A percentile compares a stretch with the other conserved stretches of the same genome.
phyloP scores from a whole-genome alignment of 2,888 invertebrate species.

The Minunthozetes semirufus region DNA sequence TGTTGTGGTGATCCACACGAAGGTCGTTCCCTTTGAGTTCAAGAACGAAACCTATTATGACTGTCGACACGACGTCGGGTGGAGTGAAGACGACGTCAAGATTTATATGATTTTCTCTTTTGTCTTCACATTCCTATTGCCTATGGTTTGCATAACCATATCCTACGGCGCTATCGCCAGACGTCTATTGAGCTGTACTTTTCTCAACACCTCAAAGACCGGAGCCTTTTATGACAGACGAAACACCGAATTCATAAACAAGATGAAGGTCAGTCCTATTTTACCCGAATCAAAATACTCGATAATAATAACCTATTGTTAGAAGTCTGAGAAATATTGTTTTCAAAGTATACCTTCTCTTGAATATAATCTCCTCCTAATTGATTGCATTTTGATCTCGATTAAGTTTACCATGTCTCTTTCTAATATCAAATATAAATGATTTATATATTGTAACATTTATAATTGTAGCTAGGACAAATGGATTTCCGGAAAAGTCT shows the following conservation, averaged over 20 bases:
- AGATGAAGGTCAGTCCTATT: conserved; percentile 25
- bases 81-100: conserved; percentile 26
- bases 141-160: conserved; percentile 32
- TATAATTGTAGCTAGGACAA: no score
- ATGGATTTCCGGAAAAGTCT: no score
- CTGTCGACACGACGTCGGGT: conserved; percentile 25
- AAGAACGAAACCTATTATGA: conserved; percentile 32
- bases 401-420: no score
- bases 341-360: no score
- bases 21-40: conserved; percentile 17
- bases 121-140: conserved; percentile 34
- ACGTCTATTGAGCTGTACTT: conserved; percentile 17
- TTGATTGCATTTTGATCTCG: no score
- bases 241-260: conserved; percentile 32
- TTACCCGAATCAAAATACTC: neutral
- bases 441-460: no score
- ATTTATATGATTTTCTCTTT: conserved; percentile 31
- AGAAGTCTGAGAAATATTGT: no score
- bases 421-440: no score
- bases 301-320: neutral
- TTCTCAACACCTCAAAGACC: neutral
- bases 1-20: conserved; percentile 18
- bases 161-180: conserved; percentile 35
- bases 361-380: no score
- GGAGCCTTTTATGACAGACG: conserved; percentile 23